Evolutionary conservation across 1,140 invertebrate genomes (phyloP).

Genomic region (Gonatopus flavifemur): DNA sequence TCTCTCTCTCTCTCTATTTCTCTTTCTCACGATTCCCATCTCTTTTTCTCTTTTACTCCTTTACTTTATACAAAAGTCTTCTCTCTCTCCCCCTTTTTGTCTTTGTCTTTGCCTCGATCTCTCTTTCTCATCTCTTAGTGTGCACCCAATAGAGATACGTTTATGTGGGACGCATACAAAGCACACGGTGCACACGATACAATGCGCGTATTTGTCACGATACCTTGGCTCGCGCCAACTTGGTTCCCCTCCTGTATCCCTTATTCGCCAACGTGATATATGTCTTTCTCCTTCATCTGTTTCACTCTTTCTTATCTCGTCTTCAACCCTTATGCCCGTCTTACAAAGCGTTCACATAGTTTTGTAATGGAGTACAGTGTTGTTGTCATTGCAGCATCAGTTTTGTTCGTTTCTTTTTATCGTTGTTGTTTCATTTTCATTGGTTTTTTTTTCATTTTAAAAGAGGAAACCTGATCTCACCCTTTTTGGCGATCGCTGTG

Average conservation of each 20-base stretch:
- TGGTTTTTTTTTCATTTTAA: too few species aligned
- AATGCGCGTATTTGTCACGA: conserved; percentile 35
- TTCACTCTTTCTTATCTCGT: background rate
- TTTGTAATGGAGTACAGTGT: too few species aligned
- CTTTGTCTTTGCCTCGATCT: conserved; percentile 7
- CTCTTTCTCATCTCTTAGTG: conserved; percentile 16
- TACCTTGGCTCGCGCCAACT: conserved; percentile 19
- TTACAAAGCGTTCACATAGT: too few species aligned
- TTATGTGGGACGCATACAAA: conserved; percentile 25
- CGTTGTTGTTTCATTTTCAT: too few species aligned
- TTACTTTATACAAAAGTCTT: too few species aligned
- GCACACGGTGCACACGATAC: conserved; percentile 20
- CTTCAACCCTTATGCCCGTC: too few species aligned
- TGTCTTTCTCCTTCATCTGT: background rate
- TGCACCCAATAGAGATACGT: conserved; percentile 19
- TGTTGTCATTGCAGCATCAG: too few species aligned
- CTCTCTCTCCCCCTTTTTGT: background rate
- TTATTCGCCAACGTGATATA: background rate
- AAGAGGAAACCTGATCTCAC: too few species aligned
- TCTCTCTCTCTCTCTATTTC: background rate
- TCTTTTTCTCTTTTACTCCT: too few species aligned
- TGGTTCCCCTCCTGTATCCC: background rate
- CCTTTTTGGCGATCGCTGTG: too few species aligned
- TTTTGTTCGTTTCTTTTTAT: too few species aligned
- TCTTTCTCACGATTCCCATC: background rate